Conservation (phyloP, 2,797 vertebrate species). For the Mormyrops boulengeri region DNA sequence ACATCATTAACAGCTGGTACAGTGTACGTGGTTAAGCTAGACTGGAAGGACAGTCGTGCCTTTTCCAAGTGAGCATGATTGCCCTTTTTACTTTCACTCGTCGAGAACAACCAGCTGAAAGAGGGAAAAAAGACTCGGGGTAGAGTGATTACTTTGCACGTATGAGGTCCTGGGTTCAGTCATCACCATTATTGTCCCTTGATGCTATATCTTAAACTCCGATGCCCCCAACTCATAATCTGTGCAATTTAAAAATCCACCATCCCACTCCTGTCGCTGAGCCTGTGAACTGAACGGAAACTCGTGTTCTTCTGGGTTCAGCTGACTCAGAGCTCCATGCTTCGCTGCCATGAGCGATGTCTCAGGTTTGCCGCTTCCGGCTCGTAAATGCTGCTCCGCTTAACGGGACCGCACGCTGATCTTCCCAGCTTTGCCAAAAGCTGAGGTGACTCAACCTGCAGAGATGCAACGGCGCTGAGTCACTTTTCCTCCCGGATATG, state of each 20-base stretch:
- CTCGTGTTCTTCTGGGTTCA: constrained; percentile 39
- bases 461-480: constrained; percentile 82
- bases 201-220: background rate
- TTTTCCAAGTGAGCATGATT: background rate
- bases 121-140: background rate
- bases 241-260: background rate
- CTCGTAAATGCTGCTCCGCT: constrained; percentile 9
- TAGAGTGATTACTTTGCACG: background rate
- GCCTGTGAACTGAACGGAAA: background rate
- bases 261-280: background rate
- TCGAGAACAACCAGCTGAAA: background rate
- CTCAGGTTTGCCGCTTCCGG: background rate
- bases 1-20: background rate
- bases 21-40: background rate
- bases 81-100: background rate
- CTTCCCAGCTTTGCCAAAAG: constrained; percentile 47
- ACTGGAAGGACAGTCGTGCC: background rate
- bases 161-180: background rate
- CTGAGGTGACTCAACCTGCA: constrained; percentile 84
- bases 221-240: background rate
- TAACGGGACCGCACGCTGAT: background rate
- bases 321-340: constrained; percentile 27
- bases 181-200: background rate
- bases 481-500: constrained; percentile 95
- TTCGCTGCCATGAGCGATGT: constrained; percentile 9